A percentile compares a stretch with the other conserved stretches of the same genome.
phyloP scores from a whole-genome alignment of 2,888 invertebrate species.

The Oscheius sp. region DNA sequence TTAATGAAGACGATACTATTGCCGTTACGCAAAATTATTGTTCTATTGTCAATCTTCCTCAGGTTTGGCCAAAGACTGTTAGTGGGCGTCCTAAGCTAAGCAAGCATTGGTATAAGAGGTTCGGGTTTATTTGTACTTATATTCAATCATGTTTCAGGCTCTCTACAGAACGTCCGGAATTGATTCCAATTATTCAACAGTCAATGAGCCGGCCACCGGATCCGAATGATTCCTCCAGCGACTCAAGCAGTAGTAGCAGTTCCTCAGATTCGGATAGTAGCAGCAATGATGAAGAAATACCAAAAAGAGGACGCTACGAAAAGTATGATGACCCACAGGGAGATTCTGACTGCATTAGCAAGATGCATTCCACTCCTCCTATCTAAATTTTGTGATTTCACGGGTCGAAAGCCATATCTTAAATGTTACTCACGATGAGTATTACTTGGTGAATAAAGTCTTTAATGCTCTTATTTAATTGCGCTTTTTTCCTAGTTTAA shows the following conservation, averaged over 20 bases:
- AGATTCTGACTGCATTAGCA: not conserved
- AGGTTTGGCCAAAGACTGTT: slow-evolving; percentile 76
- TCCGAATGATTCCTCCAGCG: slow-evolving; percentile 35
- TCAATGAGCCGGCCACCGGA: slow-evolving; percentile 20
- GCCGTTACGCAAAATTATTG: slow-evolving; percentile 96
- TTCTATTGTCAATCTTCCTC: slow-evolving; percentile 91
- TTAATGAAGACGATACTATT: slow-evolving; percentile 93
- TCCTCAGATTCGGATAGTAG: slow-evolving; percentile 36
- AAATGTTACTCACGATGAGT: not conserved
- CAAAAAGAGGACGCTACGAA: not conserved
- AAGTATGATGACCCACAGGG: no score
- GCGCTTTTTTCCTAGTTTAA: no score
- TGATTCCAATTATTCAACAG: slow-evolving; percentile 41
- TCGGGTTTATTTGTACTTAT: not conserved
- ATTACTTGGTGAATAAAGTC: not conserved
- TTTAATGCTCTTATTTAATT: no score
- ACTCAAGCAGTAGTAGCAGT: slow-evolving; percentile 43
- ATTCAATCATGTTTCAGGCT: slow-evolving; percentile 34
- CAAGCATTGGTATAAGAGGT: slow-evolving; percentile 80
- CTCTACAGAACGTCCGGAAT: slow-evolving; percentile 47
- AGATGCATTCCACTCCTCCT: not conserved
- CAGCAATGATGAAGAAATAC: slow-evolving; percentile 13
- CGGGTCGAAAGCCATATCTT: not conserved
- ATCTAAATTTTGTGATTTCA: not conserved
- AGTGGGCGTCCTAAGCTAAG: slow-evolving; percentile 94